Evolutionary conservation across 2,888 invertebrate species (phyloP), one percentile per base, ranked within the genome.

Genomic region (Eilema griseolum): DNA sequence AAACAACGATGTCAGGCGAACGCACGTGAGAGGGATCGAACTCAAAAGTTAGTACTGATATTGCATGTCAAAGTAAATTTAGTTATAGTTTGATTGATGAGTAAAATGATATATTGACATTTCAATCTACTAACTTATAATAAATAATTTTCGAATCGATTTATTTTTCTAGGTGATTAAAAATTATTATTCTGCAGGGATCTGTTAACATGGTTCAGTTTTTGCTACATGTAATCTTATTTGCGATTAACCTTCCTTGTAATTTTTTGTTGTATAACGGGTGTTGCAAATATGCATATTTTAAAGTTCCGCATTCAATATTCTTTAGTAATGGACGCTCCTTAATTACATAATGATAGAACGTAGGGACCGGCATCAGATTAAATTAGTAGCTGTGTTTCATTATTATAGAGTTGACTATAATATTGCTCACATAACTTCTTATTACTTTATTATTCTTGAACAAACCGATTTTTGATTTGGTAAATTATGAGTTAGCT

Each of bases 1-100:
- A 96, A 96, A 84, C 97, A 97, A 85, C 94, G 98, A 76, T 97
- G 96, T 85, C 97, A 98, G 85, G 98, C 98, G 1, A 98, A 98
- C 87, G 98, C 98, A 2, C 96, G 98, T 23, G 98, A 98, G 88
- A 95, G 98, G 74, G 98, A 97, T 89, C 95, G 98, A 81, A 98
- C 98, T 16, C 97, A 97, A 92, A 98, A 98, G 98, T 98, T 96
- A 95, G 92, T 94, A 91, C 84, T 82, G 72, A 82, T 78, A 70
- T 65, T 65, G 26, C 31, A 72, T 76, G 69, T 67, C 60, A 24
- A 28, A 59, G 60, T 41, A 26, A 60, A 68, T 46, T 59, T 23
- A 33, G n/a, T 16, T 41, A 37, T 26, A 62, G 33, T 63, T 24
- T 14, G 26, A 59, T 59, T 59, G 26, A 59, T 16, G 16, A 26